A percentile compares a stretch with the other conserved stretches of the same genome.
phyloP scores from a whole-genome alignment of 2,797 vertebrate genomes.

The Leptoclinus maculatus region DNA sequence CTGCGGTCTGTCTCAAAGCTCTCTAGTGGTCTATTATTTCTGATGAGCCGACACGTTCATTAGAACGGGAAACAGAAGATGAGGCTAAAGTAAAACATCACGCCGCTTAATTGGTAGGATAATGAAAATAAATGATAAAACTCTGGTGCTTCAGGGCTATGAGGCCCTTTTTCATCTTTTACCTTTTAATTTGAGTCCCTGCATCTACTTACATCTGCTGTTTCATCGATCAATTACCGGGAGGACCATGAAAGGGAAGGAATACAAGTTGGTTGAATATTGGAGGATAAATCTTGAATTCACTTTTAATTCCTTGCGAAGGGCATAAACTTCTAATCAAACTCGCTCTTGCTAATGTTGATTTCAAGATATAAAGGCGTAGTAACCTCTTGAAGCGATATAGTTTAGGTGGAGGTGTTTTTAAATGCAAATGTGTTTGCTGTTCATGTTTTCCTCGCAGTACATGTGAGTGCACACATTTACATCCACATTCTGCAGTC shows the following conservation, averaged over 20 bases:
- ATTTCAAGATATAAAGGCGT: slow-evolving; percentile 26
- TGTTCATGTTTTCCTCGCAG: slow-evolving; percentile 15
- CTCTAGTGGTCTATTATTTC: slow-evolving; percentile 80
- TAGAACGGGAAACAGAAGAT: slow-evolving; percentile 72
- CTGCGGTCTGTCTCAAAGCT: slow-evolving; percentile 62
- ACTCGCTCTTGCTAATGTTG: slow-evolving; percentile 20
- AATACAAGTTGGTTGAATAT: slow-evolving; percentile 64
- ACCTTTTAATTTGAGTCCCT: slow-evolving; percentile 71
- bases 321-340: slow-evolving; percentile 40
- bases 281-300: slow-evolving; percentile 67
- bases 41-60: slow-evolving; percentile 76
- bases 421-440: slow-evolving; percentile 1
- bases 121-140: slow-evolving; percentile 81
- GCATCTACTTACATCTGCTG: slow-evolving; percentile 41
- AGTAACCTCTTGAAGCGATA: slow-evolving; percentile 1
- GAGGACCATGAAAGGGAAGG: slow-evolving; percentile 51
- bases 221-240: slow-evolving; percentile 69
- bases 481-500: neutral
- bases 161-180: slow-evolving; percentile 68
- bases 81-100: slow-evolving; percentile 75
- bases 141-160: slow-evolving; percentile 37
- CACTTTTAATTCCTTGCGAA: slow-evolving; percentile 66
- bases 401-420: neutral
- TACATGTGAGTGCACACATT: neutral
- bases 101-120: slow-evolving; percentile 70